phyloP scores from a whole-genome alignment of 2,888 invertebrate genomes.

The Rotaria macrura region DNA sequence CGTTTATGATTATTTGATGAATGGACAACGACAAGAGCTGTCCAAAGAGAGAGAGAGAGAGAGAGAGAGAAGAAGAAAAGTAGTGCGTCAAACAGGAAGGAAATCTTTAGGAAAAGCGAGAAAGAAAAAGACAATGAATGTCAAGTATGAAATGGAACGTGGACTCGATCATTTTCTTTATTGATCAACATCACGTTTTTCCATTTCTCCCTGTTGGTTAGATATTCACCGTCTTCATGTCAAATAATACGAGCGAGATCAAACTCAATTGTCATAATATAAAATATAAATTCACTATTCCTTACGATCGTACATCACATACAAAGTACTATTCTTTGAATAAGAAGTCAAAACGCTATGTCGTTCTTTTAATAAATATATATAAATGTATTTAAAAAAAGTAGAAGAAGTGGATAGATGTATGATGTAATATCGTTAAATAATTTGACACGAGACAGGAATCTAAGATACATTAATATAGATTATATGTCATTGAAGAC shows the following conservation, averaged over 20 bases:
- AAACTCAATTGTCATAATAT: background rate
- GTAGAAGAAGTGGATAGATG: background rate
- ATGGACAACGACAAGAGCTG: background rate
- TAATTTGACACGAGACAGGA: background rate
- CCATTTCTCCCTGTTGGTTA: background rate
- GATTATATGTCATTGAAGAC: background rate
- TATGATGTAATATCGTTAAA: background rate
- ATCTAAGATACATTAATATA: background rate
- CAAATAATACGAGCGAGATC: background rate
- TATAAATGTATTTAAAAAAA: background rate
- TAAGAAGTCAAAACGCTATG: background rate
- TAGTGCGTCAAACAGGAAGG: background rate
- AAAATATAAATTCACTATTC: background rate
- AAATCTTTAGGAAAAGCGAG: background rate
- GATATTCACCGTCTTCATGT: background rate
- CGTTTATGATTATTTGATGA: background rate
- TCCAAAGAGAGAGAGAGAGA: background rate
- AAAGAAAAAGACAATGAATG: background rate
- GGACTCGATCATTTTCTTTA: background rate
- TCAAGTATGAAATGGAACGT: conserved; percentile 1
- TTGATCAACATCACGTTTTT: background rate
- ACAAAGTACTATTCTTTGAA: background rate
- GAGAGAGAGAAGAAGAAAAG: background rate
- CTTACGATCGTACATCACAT: background rate
- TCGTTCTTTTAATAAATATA: too few species aligned